phyloP scores from a whole-genome alignment of 2,888 invertebrate genomes.

The Mimumesa dahlbomi region DNA sequence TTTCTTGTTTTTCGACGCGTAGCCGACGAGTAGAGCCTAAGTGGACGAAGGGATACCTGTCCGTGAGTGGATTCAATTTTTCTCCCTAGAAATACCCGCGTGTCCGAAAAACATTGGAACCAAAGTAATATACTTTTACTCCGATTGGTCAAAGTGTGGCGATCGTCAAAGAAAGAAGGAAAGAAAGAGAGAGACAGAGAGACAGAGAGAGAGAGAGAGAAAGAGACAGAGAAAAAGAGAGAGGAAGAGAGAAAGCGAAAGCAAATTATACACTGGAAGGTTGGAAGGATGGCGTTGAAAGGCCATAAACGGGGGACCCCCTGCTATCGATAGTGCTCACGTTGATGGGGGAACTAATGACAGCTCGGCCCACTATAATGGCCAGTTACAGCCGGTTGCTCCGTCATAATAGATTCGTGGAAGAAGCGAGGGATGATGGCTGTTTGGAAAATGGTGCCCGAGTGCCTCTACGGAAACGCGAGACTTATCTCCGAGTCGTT shows the following conservation, averaged over 20 bases:
- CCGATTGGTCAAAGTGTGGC: too few species aligned
- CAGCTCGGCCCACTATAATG: slow-evolving; percentile 63
- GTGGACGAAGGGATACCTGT: too few species aligned
- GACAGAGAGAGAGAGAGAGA: too few species aligned
- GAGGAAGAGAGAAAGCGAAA: neutral
- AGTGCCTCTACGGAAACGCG: neutral
- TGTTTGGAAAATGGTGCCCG: slow-evolving; percentile 50
- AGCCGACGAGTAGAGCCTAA: too few species aligned
- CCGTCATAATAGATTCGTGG: slow-evolving; percentile 68
- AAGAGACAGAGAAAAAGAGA: neutral
- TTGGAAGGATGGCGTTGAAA: slow-evolving; percentile 32
- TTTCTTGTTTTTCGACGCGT: too few species aligned
- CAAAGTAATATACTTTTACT: too few species aligned
- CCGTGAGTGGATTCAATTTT: too few species aligned
- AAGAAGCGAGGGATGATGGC: slow-evolving; percentile 60
- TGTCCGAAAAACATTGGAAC: too few species aligned
- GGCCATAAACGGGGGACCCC: slow-evolving; percentile 53
- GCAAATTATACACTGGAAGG: neutral
- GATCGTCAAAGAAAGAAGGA: neutral
- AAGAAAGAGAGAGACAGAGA: neutral
- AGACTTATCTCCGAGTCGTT: too few species aligned
- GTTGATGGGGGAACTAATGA: slow-evolving; percentile 66
- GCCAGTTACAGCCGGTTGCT: slow-evolving; percentile 64
- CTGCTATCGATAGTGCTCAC: slow-evolving; percentile 42
- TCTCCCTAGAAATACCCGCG: too few species aligned